Percentiles rank a stretch among this genome's conserved stretches.
Evolutionary conservation across 2,888 invertebrate species (phyloP).

Genomic region (Lutraria lutraria): DNA sequence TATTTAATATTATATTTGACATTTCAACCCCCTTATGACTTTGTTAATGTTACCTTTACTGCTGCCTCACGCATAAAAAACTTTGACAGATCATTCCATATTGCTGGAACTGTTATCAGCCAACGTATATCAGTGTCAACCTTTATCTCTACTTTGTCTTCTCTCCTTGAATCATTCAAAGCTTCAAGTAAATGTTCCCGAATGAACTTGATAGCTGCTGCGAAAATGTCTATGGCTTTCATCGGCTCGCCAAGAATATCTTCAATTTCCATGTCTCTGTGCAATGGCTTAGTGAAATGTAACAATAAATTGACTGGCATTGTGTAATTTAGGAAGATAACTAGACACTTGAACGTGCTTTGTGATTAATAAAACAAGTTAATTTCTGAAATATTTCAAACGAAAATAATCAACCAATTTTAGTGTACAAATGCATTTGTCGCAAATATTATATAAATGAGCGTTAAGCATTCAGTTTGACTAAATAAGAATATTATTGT

Average conservation of each 20-base stretch:
- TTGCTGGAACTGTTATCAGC: constrained; percentile 41
- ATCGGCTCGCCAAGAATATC: constrained; percentile 55
- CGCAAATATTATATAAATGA: too few species aligned
- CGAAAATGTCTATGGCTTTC: constrained; percentile 52
- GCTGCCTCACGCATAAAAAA: constrained; percentile 48
- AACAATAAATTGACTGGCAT: neutral
- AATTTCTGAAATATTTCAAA: too few species aligned
- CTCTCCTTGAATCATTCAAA: constrained; percentile 15
- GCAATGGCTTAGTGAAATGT: constrained; percentile 35
- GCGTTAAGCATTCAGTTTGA: too few species aligned
- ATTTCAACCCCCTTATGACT: neutral
- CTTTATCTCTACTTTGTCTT: constrained; percentile 10
- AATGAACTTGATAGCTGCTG: constrained; percentile 53
- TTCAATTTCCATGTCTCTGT: constrained; percentile 54
- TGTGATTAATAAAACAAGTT: neutral
- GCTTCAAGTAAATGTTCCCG: constrained; percentile 6
- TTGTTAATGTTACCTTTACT: constrained; percentile 11
- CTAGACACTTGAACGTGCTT: neutral
- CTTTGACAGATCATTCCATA: constrained; percentile 51
- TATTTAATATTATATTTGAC: too few species aligned
- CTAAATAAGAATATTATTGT: neutral
- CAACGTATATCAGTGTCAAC: constrained; percentile 15
- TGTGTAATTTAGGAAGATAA: neutral
- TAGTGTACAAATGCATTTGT: too few species aligned
- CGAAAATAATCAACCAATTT: too few species aligned